Evolutionary conservation across 2,113 vertebrate species (phyloP), one percentile per base, ranked within the genome.

Genomic region (Mola mola): DNA sequence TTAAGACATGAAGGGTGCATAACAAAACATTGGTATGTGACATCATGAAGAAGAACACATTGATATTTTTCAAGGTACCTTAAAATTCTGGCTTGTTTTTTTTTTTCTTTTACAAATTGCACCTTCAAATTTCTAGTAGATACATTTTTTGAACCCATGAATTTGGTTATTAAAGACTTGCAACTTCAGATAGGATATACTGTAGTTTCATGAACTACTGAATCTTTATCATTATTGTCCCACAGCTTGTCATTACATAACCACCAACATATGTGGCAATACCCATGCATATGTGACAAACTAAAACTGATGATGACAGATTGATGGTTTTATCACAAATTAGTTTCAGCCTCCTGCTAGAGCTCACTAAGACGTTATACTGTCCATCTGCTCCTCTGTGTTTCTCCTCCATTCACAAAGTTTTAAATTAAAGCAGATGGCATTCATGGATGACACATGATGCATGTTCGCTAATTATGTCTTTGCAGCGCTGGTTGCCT

Each of bases 401-500:
- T 50, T 44, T 16, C 29, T 52, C 9, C 22, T 64, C 38, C 19
- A 21, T 56, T 58, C 5, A 16, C 52, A 42, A 56, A 37, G 66
- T 66, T 48, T 37, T 59, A 50, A 70, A 64, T 66, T 12, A 38
- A 59, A 51, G 64, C 60, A 68, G 78, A 82, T 65, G 79, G 68
- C 65, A 42, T 72, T 78, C 57, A 42, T 46, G 49, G 63, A 38
- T 46, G 72, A 79, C 75, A 64, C 75, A 50, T 59, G 75, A 83
- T 51, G 52, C 68, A 70, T 55, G 78, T 62, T 79, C 6, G 19
- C 75, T 87, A 78, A 84, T 84, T 53, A 74, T 25, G 48, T 66
- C 57, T 75, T 82, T 41, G 80, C 68, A 7, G 53, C 50, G 68
- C 49, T 22, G 16, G 57, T 38, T 48, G 63, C 62, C 66, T 68